These are phyloP conservation scores for Pocillopora meandrina DNA, from an alignment of 92 coral and sea anemone genomes.

Conservation along the genomic window DNA sequence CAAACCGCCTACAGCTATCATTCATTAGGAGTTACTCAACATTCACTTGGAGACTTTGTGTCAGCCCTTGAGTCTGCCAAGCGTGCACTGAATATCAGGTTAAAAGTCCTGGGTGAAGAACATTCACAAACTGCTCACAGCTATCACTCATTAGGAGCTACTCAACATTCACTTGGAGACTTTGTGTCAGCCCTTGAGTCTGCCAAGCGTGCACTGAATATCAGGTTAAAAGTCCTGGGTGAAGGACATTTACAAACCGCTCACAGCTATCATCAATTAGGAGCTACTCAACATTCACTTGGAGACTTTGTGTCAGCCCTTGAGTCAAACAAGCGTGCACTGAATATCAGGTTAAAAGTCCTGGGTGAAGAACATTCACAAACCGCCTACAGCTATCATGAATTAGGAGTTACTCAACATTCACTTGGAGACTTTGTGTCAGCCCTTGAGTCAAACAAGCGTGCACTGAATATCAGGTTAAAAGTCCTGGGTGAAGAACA, in stretches of 20 bases:
- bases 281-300: not conserved
- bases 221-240: not conserved
- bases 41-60: not conserved
- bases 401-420: not conserved
- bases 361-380: not conserved
- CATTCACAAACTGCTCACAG: not conserved
- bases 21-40: not conserved
- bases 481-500: not conserved
- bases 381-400: not conserved
- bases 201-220: not conserved
- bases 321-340: not conserved
- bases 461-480: not conserved
- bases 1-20: not conserved
- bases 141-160: not conserved
- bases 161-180: constrained; percentile 9
- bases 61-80: not conserved
- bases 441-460: not conserved
- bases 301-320: not conserved
- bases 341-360: not conserved
- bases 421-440: not conserved
- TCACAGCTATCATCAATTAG: not conserved
- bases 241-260: not conserved
- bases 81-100: not conserved
- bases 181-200: not conserved
- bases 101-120: not conserved